Evolutionary conservation across 2,888 invertebrate genomes (phyloP), one percentile per base, ranked within the genome.

Genomic region (Synergus gifuensis): DNA sequence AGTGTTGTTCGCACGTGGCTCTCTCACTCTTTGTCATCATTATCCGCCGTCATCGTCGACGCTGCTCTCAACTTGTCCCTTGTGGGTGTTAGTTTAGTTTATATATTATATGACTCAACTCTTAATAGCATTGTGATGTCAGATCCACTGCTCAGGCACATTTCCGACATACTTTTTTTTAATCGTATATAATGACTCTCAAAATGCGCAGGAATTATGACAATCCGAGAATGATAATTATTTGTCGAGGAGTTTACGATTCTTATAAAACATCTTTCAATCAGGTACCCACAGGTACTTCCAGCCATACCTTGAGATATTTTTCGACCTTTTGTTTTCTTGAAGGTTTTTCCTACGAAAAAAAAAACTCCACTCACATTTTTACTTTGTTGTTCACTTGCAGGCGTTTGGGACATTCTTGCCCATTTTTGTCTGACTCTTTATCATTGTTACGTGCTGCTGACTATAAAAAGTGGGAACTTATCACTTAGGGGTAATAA

Each of bases 1-100:
- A 82, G 81, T 83, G 83, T 78, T 76, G 62, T 58, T 28, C 78
- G 82, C 83, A 81, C 82, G 83, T 83, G 83, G 82, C 83, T 46
- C 64, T 54, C 49, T 54, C 36, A 49, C 28, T 73, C 28, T 49
- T 73, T 73, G 54, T 73, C 73, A 73, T 73, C 73, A 73, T 73
- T 54, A 73, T 73, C 46, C 36, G 49, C 36, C 8, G 16, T 54
- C 73, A 28, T 49, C 16, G 28, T n/a, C 28, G 49, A 49, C n/a
- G 36, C 36, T 54, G 46, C 28, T 54, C 8, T 7, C 8, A 5
- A n/a, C 54, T 49, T 49, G 44, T 69, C n/a, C 36, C n/a, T 54
- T 73, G 73, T 73, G 73, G 73, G 73, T 54, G 73, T 73, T 54
- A n/a, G 46, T 73, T 73, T 73, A 49, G 28, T 73, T 36, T n/a